Evolutionary conservation across 2,113 vertebrate species (phyloP).

Genomic region (Tauraco erythrolophus): DNA sequence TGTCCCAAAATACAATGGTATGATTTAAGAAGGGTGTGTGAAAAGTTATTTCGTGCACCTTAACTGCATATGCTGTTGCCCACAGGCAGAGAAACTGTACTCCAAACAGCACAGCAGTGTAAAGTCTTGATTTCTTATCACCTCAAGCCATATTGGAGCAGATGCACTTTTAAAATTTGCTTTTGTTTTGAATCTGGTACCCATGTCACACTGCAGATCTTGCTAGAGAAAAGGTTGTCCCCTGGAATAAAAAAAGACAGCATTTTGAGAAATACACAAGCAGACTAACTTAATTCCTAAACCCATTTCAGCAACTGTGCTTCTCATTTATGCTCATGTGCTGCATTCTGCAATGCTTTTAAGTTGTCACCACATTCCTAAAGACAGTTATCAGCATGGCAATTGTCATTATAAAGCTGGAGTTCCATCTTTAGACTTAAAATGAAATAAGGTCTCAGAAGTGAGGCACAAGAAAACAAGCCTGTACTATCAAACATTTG

Average conservation of each 20-base stretch:
- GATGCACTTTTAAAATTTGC: not conserved
- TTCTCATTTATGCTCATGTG: not conserved
- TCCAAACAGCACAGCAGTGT: rapidly evolving
- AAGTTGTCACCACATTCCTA: constrained; percentile 2
- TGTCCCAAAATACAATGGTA: constrained; percentile 12
- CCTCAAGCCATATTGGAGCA: not conserved
- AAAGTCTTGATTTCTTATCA: not conserved
- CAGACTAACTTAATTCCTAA: constrained; percentile 12
- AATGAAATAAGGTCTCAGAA: constrained; percentile 15
- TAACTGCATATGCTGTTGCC: not conserved
- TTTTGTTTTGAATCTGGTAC: not conserved
- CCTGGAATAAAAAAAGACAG: not conserved
- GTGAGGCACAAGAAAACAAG: not conserved
- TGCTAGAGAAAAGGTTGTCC: not conserved
- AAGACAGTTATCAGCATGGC: not conserved
- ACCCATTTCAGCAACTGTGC: not conserved
- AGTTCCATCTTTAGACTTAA: not conserved
- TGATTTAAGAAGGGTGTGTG: not conserved
- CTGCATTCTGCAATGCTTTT: not conserved
- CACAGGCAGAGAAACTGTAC: not conserved
- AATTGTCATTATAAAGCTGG: not conserved
- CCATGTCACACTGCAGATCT: not conserved
- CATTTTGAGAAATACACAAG: not conserved
- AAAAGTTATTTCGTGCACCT: not conserved
- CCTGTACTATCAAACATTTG: not conserved